A percentile compares a stretch with the other conserved stretches of the same genome.
These are phyloP conservation scores for Xyrauchen texanus DNA, from an alignment of 2,113 vertebrate species.

Conservation along the genomic window DNA sequence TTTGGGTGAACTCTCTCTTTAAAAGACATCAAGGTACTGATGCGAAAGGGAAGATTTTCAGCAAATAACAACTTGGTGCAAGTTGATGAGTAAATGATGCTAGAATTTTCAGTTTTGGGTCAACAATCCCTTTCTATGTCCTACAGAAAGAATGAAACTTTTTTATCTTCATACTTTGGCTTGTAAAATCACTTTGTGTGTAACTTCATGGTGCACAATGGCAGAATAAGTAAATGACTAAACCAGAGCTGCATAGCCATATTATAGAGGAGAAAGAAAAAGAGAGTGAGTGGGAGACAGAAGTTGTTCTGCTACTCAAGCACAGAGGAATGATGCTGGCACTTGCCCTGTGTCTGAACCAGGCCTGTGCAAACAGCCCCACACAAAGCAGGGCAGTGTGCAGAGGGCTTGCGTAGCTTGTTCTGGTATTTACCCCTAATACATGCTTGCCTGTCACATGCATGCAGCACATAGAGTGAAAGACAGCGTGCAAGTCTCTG, in stretches of 20 bases:
- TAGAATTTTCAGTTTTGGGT: too few relatives aligned
- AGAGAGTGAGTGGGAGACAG: neutral
- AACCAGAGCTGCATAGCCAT: constrained; percentile 42
- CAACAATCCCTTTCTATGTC: too few relatives aligned
- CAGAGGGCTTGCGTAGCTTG: constrained; percentile 22
- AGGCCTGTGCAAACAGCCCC: constrained; percentile 39
- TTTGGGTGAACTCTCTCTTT: too few relatives aligned
- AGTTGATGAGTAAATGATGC: too few relatives aligned
- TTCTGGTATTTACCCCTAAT: constrained; percentile 43
- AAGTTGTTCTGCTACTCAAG: constrained; percentile 7
- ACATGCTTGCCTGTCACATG: constrained; percentile 12
- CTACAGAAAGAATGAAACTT: too few relatives aligned
- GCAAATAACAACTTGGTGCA: too few relatives aligned
- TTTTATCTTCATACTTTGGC: too few relatives aligned
- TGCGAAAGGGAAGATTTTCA: too few relatives aligned
- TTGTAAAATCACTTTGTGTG: neutral
- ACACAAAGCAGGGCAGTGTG: constrained; percentile 37
- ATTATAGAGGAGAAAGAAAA: neutral
- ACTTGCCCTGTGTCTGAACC: constrained; percentile 22
- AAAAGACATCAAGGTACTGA: too few relatives aligned
- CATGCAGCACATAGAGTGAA: neutral
- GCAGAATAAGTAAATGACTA: constrained; percentile 26
- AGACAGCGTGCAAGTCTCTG: constrained; percentile 5
- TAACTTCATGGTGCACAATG: neutral
- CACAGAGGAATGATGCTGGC: constrained; percentile 12